These are phyloP conservation scores for Xyrichtys novacula DNA, from an alignment of 2,797 vertebrate species.

Conservation along the genomic window DNA sequence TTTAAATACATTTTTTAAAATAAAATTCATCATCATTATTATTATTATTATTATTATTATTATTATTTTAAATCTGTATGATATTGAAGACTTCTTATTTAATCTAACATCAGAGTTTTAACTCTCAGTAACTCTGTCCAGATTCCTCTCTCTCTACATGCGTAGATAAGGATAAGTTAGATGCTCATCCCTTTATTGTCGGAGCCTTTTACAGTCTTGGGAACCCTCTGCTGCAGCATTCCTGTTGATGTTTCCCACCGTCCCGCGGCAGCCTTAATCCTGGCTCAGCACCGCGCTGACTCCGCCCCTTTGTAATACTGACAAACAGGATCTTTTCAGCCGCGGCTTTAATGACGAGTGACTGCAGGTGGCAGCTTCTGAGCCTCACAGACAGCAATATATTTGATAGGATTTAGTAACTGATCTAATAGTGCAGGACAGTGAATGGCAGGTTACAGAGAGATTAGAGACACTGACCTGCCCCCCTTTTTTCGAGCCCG, in stretches of 20 bases:
- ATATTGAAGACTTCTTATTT: no score
- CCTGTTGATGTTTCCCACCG: slow-evolving; percentile 65
- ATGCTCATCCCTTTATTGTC: not conserved
- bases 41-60: no score
- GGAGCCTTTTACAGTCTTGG: slow-evolving; percentile 37
- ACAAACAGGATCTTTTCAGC: slow-evolving; percentile 49
- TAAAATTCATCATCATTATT: no score
- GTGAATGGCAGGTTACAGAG: slow-evolving; percentile 59
- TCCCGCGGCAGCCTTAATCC: slow-evolving; percentile 63
- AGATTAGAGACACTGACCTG: slow-evolving; percentile 56
- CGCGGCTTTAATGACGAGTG: slow-evolving; percentile 49
- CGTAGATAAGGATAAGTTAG: not conserved
- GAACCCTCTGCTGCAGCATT: slow-evolving; percentile 50
- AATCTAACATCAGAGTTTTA: no score
- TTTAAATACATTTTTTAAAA: no score
- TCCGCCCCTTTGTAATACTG: slow-evolving; percentile 52
- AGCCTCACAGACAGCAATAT: slow-evolving; percentile 60
- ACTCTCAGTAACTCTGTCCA: not conserved
- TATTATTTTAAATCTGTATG: no score
- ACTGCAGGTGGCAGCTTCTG: slow-evolving; percentile 59
- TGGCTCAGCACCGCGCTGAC: slow-evolving; percentile 31
- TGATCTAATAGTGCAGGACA: slow-evolving; percentile 68
- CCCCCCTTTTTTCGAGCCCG: slow-evolving; percentile 8
- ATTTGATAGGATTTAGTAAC: slow-evolving; percentile 76
- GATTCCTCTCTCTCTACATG: not conserved